Evolutionary conservation across 2,113 vertebrate species (phyloP), one percentile per base, ranked within the genome.

Genomic region (Benitochromis conjunctus): DNA sequence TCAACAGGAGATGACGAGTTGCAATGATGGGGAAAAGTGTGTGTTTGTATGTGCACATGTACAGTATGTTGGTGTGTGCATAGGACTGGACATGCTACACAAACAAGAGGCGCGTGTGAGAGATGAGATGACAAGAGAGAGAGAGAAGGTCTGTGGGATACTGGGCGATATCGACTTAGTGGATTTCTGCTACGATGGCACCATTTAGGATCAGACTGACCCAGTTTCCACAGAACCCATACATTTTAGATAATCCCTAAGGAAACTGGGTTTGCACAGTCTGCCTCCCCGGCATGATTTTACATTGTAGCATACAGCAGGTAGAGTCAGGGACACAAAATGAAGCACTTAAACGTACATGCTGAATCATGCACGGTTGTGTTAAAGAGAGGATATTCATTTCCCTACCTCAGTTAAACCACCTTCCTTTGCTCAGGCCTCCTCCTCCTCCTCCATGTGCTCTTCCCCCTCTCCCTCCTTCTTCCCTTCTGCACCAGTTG

Each of bases 171-270:
- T 92, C 81, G 91, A 92, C 91, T 92, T 79, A 80, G 86, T 83
- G 83, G 62, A 80, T 91, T 94, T 95, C 90, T 94, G 92, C 93
- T 79, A 88, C 64, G 58, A 76, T 88, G 87, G 87, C 89, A 90
- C 85, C 93, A 91, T 95, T 94, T 91, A 88, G 88, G 91, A 91
- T 95, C 89, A 91, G 83, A 88, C 89, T 95, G 95, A 95, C 95
- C 95, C 93, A 95, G 84, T 95, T 96, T 94, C 85, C 86, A 46
- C 84, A 79, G 74, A 90, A 90, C 89, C 91, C 91, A 91, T 94
- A 92, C 92, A 94, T 94, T 94, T 94, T 85, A 85, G 89, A 94
- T 95, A 87, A 95, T 93, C 93, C 90, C 90, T n/a, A 84, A 87
- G 85, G 92, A 92, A 93, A 91, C 85, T 34, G 58, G 84, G 88